phyloP scores from a whole-genome alignment of 2,113 vertebrate species.

The Lagopus leucura region DNA sequence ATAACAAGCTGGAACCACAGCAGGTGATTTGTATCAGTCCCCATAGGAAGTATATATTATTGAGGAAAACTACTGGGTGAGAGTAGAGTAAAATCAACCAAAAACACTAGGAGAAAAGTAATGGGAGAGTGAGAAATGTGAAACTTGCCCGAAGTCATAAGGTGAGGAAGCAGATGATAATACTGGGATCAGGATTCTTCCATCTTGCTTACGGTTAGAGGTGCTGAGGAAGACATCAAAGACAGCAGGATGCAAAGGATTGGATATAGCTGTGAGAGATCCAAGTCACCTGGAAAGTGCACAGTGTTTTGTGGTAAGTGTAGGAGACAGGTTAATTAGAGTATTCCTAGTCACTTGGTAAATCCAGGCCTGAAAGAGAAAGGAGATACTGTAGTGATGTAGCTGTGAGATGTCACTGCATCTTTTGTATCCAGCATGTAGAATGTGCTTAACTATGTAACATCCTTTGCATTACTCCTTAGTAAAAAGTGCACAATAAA shows the following conservation, averaged over 20 bases:
- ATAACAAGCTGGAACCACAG: background rate
- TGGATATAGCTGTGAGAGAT: background rate
- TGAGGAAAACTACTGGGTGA: background rate
- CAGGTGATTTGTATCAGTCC: rapidly evolving
- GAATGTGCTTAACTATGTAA: background rate
- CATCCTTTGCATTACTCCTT: background rate
- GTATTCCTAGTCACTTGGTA: background rate
- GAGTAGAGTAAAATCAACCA: background rate
- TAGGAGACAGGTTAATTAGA: background rate
- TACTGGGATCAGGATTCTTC: background rate
- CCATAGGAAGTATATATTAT: rapidly evolving
- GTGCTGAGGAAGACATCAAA: background rate
- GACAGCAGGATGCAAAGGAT: background rate
- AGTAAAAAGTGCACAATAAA: background rate
- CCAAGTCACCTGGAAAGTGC: background rate
- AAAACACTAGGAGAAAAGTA: background rate
- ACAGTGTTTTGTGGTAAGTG: background rate
- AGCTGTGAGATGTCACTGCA: background rate
- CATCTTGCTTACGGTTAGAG: background rate
- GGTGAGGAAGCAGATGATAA: background rate
- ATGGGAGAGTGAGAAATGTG: background rate
- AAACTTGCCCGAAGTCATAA: background rate
- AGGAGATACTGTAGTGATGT: background rate
- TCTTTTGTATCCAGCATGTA: background rate
- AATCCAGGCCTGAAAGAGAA: background rate